Evolutionary conservation across 2,113 vertebrate genomes (phyloP), one percentile per base, ranked within the genome.

Genomic region (Mystacornis crossleyi): DNA sequence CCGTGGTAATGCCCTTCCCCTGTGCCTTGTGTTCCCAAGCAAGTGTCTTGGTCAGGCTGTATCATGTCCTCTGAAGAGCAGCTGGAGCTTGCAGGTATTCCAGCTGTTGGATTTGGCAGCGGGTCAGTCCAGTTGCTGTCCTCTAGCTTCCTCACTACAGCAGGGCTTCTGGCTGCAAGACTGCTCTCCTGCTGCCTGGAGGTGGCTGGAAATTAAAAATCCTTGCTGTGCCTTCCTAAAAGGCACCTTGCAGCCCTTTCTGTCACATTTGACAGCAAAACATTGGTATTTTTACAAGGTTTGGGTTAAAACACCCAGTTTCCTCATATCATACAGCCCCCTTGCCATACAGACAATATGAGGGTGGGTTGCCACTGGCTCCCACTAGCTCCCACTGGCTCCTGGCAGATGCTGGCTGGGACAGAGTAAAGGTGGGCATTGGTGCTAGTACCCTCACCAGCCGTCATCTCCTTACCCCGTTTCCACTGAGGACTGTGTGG

Each of bases 321-420:
- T 67, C 42, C 13, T 0, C 0, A 0, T 54, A 14, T 10, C 3
- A 0, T 55, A 12, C 45, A 70, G 20, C 11, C 16, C 18, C 8
- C 15, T 66, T 62, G 62, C 61, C 4, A 1, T 23, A 24, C 12
- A 16, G 50, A 36, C 34, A 26, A 6, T 11, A 14, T 8, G 8
- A 77, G 31, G 36, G 14, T 26, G 10, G 34, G 60, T 57, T 65
- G 42, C 48, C 43, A 4, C n/a, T 20, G 17, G 15, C 20, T 79
- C n/a, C 65, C 28, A 2, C 33, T 17, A 18, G 15, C 20, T 79
- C n/a, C 65, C 28, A 2, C 33, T 17, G 19, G 36, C 25, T 80
- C 62, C 53, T 64, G 45, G 48, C 48, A 67, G 33, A 8, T 1
- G 7, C 61, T 75, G 72, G 23, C 51, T 77, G 24, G 79, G 53